Conservation (phyloP, 2,888 invertebrate species). For the Cinara cedri region DNA sequence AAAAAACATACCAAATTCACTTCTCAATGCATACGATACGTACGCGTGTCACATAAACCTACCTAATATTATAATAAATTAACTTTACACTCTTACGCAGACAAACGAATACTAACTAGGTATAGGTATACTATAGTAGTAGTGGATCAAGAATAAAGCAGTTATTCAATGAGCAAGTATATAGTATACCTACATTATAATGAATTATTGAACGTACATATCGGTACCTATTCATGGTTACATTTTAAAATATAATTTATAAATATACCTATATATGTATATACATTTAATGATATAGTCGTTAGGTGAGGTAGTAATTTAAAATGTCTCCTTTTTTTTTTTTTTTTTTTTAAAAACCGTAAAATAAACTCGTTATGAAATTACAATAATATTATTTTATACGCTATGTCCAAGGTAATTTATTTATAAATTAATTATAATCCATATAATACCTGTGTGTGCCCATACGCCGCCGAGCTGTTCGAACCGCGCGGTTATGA, state of each 20-base stretch:
- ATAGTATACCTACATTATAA: too few species aligned
- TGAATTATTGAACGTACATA: not conserved
- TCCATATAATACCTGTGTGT: not conserved
- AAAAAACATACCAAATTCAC: too few species aligned
- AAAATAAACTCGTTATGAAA: conserved; percentile 22
- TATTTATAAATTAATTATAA: conserved; percentile 22
- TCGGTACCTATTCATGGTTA: not conserved
- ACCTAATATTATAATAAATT: not conserved
- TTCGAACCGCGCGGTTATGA: not conserved
- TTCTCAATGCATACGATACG: too few species aligned
- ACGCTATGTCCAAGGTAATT: not conserved
- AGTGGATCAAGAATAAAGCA: not conserved
- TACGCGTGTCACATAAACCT: too few species aligned
- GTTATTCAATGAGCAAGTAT: not conserved
- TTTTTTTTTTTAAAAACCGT: not conserved
- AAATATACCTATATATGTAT: too few species aligned
- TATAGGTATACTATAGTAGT: too few species aligned
- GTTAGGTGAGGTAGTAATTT: not conserved
- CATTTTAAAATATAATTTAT: too few species aligned
- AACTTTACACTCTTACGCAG: not conserved
- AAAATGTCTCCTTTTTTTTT: not conserved
- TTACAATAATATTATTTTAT: not conserved
- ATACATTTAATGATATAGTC: not conserved
- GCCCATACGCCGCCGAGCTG: too few species aligned
- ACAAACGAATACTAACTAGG: not conserved